Percentiles rank a stretch among this genome's conserved stretches.
Evolutionary conservation across 2,888 invertebrate species (phyloP).

Genomic region (Alloplasta piceator): DNA sequence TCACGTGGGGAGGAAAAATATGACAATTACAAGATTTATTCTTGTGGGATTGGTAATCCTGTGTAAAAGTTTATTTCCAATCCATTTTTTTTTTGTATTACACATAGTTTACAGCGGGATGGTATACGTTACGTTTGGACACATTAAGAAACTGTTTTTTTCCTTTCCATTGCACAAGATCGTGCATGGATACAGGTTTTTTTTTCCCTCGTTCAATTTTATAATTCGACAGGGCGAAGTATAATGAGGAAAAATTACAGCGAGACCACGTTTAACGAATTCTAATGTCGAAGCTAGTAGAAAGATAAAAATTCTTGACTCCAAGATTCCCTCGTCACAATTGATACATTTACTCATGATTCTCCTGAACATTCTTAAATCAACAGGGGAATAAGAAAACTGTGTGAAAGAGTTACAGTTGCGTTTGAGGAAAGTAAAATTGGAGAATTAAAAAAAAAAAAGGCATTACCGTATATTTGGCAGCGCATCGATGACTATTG

Average conservation of each 20-base stretch:
- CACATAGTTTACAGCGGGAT: conserved; percentile 70
- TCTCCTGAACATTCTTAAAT: conserved; percentile 33
- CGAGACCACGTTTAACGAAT: conserved; percentile 42
- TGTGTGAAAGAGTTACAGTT: conserved; percentile 8
- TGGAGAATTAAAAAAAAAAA: conserved; percentile 55
- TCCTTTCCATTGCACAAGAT: conserved; percentile 18
- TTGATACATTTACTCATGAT: conserved; percentile 26
- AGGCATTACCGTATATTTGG: conserved; percentile 77
- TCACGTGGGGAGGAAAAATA: neutral
- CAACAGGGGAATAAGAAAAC: conserved; percentile 21
- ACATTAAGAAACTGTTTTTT: conserved; percentile 42
- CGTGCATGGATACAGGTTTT: conserved; percentile 15
- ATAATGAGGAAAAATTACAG: conserved; percentile 30
- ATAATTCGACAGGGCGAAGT: conserved; percentile 37
- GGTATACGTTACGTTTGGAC: conserved; percentile 59
- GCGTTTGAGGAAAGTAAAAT: conserved; percentile 38
- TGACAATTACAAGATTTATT: conserved; percentile 15
- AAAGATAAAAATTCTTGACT: conserved; percentile 59
- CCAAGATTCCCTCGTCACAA: conserved; percentile 44
- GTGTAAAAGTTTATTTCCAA: conserved; percentile 72
- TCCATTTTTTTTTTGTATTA: conserved; percentile 66
- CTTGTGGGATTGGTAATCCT: conserved; percentile 44
- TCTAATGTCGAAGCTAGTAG: conserved; percentile 50
- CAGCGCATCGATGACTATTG: conserved; percentile 71
- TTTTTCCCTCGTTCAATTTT: conserved; percentile 5